Evolutionary conservation across 2,113 vertebrate species (phyloP).

Genomic region (Empidonax alnorum): DNA sequence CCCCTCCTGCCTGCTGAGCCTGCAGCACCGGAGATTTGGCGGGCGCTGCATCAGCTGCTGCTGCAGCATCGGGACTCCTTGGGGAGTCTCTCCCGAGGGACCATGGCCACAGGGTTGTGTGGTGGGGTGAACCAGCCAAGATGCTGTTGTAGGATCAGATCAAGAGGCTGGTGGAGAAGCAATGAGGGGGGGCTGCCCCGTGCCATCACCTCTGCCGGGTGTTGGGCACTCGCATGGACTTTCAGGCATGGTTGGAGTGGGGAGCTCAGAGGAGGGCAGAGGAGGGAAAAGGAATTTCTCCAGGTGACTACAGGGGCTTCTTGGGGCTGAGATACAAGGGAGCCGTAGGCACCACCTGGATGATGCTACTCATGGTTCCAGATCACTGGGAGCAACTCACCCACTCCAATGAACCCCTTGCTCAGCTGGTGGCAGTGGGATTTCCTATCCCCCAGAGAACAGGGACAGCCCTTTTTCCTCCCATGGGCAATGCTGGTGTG

Average conservation of each 20-base stretch:
- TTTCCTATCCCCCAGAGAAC: not conserved
- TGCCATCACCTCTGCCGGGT: rapidly evolving
- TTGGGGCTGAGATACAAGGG: not conserved
- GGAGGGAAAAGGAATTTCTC: not conserved
- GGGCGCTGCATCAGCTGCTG: rapidly evolving
- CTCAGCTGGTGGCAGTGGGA: not conserved
- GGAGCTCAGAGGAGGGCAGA: not conserved
- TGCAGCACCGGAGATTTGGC: not conserved
- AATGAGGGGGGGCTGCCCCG: not conserved
- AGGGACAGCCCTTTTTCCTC: not conserved
- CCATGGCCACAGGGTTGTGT: rapidly evolving
- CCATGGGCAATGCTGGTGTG: not conserved
- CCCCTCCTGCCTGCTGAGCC: not conserved
- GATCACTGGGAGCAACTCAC: not conserved
- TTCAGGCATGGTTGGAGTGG: rapidly evolving
- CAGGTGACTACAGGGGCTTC: not conserved
- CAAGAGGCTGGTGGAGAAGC: not conserved
- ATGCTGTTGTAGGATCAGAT: not conserved
- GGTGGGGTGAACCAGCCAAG: not conserved
- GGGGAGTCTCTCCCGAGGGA: rapidly evolving
- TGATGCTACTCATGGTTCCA: not conserved
- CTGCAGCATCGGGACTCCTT: rapidly evolving
- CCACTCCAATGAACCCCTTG: not conserved
- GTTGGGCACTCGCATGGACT: rapidly evolving
- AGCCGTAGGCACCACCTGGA: not conserved